phyloP scores from a whole-genome alignment of 2,888 invertebrate genomes.

The Brenthis hecate region DNA sequence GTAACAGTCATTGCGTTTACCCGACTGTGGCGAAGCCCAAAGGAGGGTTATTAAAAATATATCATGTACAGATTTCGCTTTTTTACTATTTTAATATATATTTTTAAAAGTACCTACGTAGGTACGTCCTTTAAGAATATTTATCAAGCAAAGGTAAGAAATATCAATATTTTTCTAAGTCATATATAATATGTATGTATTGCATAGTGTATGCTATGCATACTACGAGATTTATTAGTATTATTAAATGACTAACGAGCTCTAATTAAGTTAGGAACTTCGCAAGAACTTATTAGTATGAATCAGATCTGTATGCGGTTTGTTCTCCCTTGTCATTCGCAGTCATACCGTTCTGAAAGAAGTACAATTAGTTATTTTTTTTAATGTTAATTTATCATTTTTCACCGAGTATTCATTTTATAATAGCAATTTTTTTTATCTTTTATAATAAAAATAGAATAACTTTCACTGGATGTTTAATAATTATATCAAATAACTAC shows the following conservation, averaged over 20 bases:
- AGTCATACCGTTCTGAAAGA: neutral
- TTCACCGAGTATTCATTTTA: neutral
- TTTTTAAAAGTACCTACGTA: too few relatives aligned
- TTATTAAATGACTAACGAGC: constrained; percentile 45
- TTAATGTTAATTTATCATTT: neutral
- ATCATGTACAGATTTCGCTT: too few relatives aligned
- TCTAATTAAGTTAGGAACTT: constrained; percentile 51
- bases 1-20: too few relatives aligned
- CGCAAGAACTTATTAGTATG: constrained; percentile 30
- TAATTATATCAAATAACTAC: too few relatives aligned
- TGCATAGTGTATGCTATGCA: neutral
- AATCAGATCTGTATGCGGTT: constrained; percentile 37
- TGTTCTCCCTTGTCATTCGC: neutral
- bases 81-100: too few relatives aligned
- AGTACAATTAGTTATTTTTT: neutral
- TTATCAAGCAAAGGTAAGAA: too few relatives aligned
- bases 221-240: neutral
- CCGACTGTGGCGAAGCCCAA: too few relatives aligned
- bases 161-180: too few relatives aligned
- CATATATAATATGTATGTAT: too few relatives aligned
- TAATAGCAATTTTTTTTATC: neutral
- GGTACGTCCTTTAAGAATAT: too few relatives aligned
- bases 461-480: too few relatives aligned
- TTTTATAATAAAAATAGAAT: neutral
- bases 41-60: too few relatives aligned